Evolutionary conservation across 2,888 invertebrate species (phyloP).

Genomic region (Parnassius orleans): DNA sequence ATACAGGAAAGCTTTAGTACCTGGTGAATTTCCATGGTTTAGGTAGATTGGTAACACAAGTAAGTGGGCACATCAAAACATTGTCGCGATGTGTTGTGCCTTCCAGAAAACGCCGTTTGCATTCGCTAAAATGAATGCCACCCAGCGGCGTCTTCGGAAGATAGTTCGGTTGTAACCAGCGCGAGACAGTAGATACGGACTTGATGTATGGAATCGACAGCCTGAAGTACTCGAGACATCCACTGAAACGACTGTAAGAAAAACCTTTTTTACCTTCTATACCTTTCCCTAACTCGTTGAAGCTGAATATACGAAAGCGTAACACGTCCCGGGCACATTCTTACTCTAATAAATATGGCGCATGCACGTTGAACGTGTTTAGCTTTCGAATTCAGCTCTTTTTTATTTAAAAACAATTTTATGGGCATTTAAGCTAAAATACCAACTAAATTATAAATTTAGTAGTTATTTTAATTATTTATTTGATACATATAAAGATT

Average conservation of each 20-base stretch:
- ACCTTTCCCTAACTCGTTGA: conserved; percentile 6
- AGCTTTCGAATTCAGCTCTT: conserved; percentile 7
- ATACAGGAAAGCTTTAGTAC: conserved; percentile 73
- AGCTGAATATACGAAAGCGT: conserved; percentile 9
- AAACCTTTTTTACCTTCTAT: conserved; percentile 20
- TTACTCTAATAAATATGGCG: background rate
- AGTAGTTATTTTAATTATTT: no score
- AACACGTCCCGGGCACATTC: background rate
- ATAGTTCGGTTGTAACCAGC: conserved; percentile 98
- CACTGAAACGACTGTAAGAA: conserved; percentile 92
- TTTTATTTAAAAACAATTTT: no score
- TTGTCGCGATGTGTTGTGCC: conserved; percentile 99
- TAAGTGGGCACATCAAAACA: conserved; percentile 99
- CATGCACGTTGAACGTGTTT: background rate
- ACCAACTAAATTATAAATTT: no score
- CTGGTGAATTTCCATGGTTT: conserved; percentile 98
- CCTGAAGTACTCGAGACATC: conserved; percentile 99
- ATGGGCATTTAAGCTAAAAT: no score
- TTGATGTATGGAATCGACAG: conserved; percentile 99
- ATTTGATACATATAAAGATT: no score
- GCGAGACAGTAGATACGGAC: conserved; percentile 99
- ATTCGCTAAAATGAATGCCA: conserved; percentile 98
- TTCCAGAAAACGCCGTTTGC: conserved; percentile 96
- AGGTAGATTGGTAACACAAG: conserved; percentile 99
- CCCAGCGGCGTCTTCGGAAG: conserved; percentile 99